Conservation (phyloP, 2,888 invertebrate genomes). For the Hemithea aestivaria region DNA sequence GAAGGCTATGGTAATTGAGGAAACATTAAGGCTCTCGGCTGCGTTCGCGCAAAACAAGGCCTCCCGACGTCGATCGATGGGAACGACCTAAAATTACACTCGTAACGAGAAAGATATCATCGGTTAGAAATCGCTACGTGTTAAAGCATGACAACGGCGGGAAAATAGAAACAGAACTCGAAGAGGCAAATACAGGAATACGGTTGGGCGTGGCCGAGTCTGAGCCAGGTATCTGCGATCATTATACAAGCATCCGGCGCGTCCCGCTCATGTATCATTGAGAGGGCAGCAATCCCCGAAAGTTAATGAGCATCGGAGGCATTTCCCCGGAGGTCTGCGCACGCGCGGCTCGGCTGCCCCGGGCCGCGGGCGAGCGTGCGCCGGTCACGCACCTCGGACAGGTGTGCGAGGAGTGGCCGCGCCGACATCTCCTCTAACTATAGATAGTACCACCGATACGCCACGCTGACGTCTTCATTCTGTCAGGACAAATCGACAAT, state of each 20-base stretch:
- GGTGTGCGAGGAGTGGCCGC: conserved; percentile 45
- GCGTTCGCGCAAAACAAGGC: conserved; percentile 46
- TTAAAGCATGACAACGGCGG: conserved; percentile 22
- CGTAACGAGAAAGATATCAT: conserved; percentile 43
- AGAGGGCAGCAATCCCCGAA: conserved; percentile 59
- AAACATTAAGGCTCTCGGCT: conserved; percentile 34
- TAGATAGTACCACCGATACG: conserved; percentile 43
- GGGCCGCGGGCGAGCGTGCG: conserved; percentile 35
- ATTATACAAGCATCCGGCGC: conserved; percentile 68
- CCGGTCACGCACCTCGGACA: conserved; percentile 42
- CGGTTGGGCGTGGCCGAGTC: conserved; percentile 31
- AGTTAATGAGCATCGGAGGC: conserved; percentile 72
- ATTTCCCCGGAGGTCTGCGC: conserved; percentile 56
- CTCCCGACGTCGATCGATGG: conserved; percentile 46
- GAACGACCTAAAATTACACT: conserved; percentile 67
- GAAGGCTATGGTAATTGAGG: conserved; percentile 40
- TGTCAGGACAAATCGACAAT: conserved; percentile 44
- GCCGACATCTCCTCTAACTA: conserved; percentile 30
- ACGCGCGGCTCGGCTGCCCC: conserved; percentile 47
- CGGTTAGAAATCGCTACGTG: conserved; percentile 19
- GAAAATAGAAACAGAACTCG: conserved; percentile 28
- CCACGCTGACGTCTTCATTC: conserved; percentile 55
- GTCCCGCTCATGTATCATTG: conserved; percentile 64
- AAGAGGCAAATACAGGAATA: conserved; percentile 26
- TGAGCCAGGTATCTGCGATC: conserved; percentile 37